Base-by-base conservation (phyloP, 2,888 invertebrate genomes). In the Imbricaverruca yamaguchii region DNA sequence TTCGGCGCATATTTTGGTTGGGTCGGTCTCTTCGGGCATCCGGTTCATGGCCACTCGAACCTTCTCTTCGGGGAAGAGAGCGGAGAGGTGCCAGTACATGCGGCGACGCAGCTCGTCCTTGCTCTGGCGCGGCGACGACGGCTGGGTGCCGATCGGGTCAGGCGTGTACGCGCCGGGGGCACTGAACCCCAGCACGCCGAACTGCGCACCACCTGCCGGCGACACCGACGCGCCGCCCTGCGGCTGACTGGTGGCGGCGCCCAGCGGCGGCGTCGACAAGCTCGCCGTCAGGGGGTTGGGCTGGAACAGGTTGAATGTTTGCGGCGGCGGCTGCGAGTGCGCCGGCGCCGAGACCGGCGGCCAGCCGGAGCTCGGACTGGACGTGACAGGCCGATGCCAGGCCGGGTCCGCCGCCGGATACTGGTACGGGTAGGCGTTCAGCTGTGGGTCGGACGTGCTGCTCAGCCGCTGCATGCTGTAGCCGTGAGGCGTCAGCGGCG, bases 11-110 rank as follows among this genome's bases (percentile, higher is more conserved):
- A 97, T 94, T 85, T 92, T 92, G 87, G 96, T 94, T 15, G 96
- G 93, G 87, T 96, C 93, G 55, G 92, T 94, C 87, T 96, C 96
- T 80, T 94, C 93, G 0, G 97, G 97, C 88, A 94, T 92, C 84
- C 93, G 89, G 83, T 92, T 91, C 94, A 98, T 94, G 0, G 94
- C 96, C 81, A 92, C 91, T 81, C 91, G 91, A n/a, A 97, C 97
- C 86, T 95, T 93, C 84, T 93, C 92, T 86, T 94, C 94, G 0
- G 96, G 95, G 88, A 98, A 98, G 82, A 97, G 92, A 81, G 93
- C 93, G n/a, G 94, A 92, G 83, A 98, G 89, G 87, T 96, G 95
- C 88, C 93, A 96, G 87, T 94, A 95, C 86, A 96, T 89, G 84
- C 92, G 91, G 57, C 92, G 90, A 0, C 95, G 90, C 39, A 92